Evolutionary conservation across 2,888 invertebrate species (phyloP), one percentile per base, ranked within the genome.

Genomic region (Drosophila diplacantha): DNA sequence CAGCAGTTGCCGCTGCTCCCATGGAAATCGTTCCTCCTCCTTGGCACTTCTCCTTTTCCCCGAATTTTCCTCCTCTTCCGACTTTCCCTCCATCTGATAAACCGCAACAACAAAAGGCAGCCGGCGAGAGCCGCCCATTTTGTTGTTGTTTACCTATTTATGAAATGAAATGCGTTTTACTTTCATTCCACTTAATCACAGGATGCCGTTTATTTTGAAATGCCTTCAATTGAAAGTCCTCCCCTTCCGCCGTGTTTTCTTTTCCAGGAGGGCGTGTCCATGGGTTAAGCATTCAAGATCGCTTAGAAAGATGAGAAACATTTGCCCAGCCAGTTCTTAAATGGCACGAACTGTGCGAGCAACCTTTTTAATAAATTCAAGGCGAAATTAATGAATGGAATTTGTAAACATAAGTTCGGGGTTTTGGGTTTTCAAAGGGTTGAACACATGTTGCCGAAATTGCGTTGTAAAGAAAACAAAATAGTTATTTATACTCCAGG

Each of bases 1-100:
- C 81, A 65, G 43, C 83, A 81, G 76, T 83, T 83, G 81, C 32
- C 59, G 55, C 47, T 63, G 61, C 70, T 75, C 70, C 70, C 83
- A 75, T 73, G 69, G 44, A 74, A 81, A 67, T 57, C 58, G 65
- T 14, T 18, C 59, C 71, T 63, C 61, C 73, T 66, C 65, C 67
- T 55, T 46, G 60, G 3, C 5, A 18, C 14, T 20, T 46, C 31
- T 31, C 14, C 31, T 20, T 32, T 20, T 32, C 18, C 20, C 44
- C 9, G 26, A 18, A 14, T 57, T 72, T 58, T 64, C 67, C 56
- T 41, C 31, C 35, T 39, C 43, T 58, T 64, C 67, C 56, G 38
- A 31, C 32, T 39, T 47, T 26, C 12, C 51, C 55, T 43, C 22
- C 52, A 46, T 61, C 54, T 20, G 54, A 65, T 51, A 67, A 69